phyloP scores from a whole-genome alignment of 1,140 invertebrate genomes.

The Tyrophagus putrescentiae region DNA sequence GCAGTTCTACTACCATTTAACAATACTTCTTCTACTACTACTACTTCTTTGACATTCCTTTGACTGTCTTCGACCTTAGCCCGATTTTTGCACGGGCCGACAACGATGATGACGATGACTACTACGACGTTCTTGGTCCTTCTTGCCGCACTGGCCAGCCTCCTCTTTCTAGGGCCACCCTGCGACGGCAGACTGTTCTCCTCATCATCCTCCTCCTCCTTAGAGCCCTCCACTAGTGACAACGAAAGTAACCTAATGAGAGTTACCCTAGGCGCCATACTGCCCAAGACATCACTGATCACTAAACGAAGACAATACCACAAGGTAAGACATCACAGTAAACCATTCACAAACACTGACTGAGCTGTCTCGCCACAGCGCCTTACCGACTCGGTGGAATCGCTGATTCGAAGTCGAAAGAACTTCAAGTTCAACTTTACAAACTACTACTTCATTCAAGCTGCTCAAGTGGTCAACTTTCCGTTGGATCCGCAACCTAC shows the following conservation, averaged over 20 bases:
- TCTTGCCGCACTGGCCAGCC: not conserved
- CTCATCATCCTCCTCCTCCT: not conserved
- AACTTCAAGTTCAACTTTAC: slow-evolving; percentile 28
- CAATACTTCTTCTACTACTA: no score
- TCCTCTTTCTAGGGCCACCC: no score
- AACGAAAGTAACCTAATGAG: slow-evolving; percentile 6
- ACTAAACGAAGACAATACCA: slow-evolving; percentile 48
- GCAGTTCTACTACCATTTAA: no score
- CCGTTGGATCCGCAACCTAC: slow-evolving; percentile 53
- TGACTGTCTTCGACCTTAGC: no score
- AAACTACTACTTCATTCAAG: slow-evolving; percentile 19
- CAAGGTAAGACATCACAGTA: slow-evolving; percentile 27
- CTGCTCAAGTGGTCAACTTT: slow-evolving; percentile 17
- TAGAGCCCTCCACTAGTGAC: not conserved
- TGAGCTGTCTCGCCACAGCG: slow-evolving; percentile 30
- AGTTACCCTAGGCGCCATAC: slow-evolving; percentile 41
- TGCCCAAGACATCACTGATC: slow-evolving; percentile 54
- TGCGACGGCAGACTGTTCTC: no score
- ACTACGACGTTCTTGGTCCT: not conserved
- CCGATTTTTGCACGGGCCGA: no score
- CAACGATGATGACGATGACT: not conserved
- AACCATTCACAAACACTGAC: not conserved
- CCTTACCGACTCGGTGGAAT: slow-evolving; percentile 46
- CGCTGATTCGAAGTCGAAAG: slow-evolving; percentile 43
- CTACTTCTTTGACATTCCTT: no score